phyloP scores from a whole-genome alignment of 2,888 invertebrate species.

The Tetragnatha montana region DNA sequence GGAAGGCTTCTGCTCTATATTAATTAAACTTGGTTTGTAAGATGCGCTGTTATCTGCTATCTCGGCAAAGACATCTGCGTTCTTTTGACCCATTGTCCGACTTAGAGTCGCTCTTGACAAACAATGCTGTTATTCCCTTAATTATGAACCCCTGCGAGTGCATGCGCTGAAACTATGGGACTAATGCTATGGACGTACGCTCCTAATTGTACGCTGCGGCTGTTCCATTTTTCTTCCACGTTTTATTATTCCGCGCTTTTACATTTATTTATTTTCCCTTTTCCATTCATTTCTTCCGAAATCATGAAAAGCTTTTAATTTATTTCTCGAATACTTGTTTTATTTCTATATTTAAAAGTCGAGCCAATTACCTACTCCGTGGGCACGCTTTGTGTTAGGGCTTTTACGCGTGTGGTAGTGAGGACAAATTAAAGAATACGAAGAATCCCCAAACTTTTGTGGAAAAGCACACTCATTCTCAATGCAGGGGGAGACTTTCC shows the following conservation, averaged over 20 bases:
- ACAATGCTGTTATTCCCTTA: slow-evolving; percentile 37
- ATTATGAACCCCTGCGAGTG: slow-evolving; percentile 38
- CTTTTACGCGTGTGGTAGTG: slow-evolving; percentile 35
- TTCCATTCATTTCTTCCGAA: slow-evolving; percentile 42
- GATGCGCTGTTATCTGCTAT: no score
- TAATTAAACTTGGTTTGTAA: no score
- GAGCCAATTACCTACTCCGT: slow-evolving; percentile 69
- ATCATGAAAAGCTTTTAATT: slow-evolving; percentile 71
- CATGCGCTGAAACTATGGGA: slow-evolving; percentile 17
- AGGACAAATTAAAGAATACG: slow-evolving; percentile 66
- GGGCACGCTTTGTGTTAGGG: slow-evolving; percentile 47
- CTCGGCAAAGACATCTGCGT: neutral
- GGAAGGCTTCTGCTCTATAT: no score
- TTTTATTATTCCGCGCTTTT: slow-evolving; percentile 5
- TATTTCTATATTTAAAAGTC: slow-evolving; percentile 67
- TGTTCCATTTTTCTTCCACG: neutral
- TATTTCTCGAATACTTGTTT: slow-evolving; percentile 71
- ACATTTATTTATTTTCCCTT: slow-evolving; percentile 20
- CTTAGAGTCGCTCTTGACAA: slow-evolving; percentile 40
- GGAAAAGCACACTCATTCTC: slow-evolving; percentile 67
- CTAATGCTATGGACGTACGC: slow-evolving; percentile 12
- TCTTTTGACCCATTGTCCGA: slow-evolving; percentile 15
- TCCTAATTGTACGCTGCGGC: slow-evolving; percentile 46
- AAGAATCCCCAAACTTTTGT: slow-evolving; percentile 59
- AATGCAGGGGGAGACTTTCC: slow-evolving; percentile 50